Percentiles rank a stretch among this genome's conserved stretches.
Conservation (phyloP, 2,797 vertebrate genomes). For the Lycodopsis pacificus region DNA sequence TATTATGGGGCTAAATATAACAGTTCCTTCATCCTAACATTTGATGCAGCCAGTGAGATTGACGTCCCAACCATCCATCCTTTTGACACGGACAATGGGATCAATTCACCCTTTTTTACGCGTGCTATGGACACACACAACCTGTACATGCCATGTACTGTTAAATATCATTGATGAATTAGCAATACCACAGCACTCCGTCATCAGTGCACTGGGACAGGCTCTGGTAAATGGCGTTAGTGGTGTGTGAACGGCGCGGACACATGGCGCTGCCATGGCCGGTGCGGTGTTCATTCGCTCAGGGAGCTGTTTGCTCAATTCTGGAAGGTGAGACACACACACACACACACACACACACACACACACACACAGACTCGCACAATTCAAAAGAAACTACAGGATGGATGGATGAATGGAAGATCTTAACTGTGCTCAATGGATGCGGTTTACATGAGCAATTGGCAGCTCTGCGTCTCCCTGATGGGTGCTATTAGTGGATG, state of each 20-base stretch:
- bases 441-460: constrained; percentile 32
- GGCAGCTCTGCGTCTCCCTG: constrained; percentile 41
- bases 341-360: background rate
- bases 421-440: constrained; percentile 20
- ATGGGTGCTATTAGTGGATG: constrained; percentile 50
- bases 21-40: background rate
- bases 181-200: constrained; percentile 34
- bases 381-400: constrained; percentile 18
- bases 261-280: constrained; percentile 53
- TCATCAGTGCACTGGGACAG: constrained; percentile 22
- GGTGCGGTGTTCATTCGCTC: constrained; percentile 31
- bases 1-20: background rate
- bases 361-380: background rate
- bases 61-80: constrained; percentile 35
- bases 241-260: constrained; percentile 30
- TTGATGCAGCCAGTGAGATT: background rate
- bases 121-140: constrained; percentile 34
- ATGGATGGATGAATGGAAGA: constrained; percentile 24
- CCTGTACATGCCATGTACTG: constrained; percentile 39
- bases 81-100: constrained; percentile 35
- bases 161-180: constrained; percentile 57
- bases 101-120: constrained; percentile 26
- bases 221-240: constrained; percentile 36
- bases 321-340: constrained; percentile 34
- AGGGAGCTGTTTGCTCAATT: constrained; percentile 17